Percentiles rank a stretch among this genome's conserved stretches.
These are phyloP conservation scores for Orbicella faveolata DNA, from an alignment of 64 coral and sea anemone genomes.

Conservation along the genomic window DNA sequence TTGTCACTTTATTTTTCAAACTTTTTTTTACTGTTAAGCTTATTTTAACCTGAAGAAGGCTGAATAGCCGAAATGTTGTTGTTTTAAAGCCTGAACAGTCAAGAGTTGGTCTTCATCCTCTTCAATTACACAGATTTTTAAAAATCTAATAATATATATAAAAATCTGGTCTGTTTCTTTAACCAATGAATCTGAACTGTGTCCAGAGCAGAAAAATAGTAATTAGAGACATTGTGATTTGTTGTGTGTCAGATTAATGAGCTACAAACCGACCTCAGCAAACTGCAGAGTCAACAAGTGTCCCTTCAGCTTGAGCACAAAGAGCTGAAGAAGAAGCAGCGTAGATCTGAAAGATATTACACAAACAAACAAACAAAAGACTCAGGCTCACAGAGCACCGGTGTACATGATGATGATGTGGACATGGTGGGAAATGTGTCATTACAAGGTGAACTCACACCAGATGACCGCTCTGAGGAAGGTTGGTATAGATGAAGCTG, in stretches of 20 bases:
- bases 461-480: constrained; percentile 60
- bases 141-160: too few species aligned
- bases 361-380: constrained; percentile 81
- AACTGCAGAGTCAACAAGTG: constrained; percentile 73
- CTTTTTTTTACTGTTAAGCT: too few species aligned
- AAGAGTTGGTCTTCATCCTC: too few species aligned
- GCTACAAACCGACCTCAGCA: constrained; percentile 48
- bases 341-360: constrained; percentile 88
- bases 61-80: too few species aligned
- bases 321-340: constrained; percentile 91
- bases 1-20: too few species aligned
- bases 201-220: too few species aligned
- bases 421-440: constrained; percentile 60
- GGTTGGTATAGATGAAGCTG: background rate
- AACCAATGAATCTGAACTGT: too few species aligned
- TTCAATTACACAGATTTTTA: too few species aligned
- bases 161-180: too few species aligned
- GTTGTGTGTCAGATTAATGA: constrained; percentile 36
- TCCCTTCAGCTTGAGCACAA: constrained; percentile 79
- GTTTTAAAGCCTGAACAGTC: too few species aligned
- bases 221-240: background rate
- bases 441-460: constrained; percentile 36
- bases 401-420: constrained; percentile 26
- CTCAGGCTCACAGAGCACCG: constrained; percentile 31
- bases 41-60: too few species aligned